Base-by-base conservation (phyloP, 2,888 invertebrate genomes). In the Tenthredo notha region DNA sequence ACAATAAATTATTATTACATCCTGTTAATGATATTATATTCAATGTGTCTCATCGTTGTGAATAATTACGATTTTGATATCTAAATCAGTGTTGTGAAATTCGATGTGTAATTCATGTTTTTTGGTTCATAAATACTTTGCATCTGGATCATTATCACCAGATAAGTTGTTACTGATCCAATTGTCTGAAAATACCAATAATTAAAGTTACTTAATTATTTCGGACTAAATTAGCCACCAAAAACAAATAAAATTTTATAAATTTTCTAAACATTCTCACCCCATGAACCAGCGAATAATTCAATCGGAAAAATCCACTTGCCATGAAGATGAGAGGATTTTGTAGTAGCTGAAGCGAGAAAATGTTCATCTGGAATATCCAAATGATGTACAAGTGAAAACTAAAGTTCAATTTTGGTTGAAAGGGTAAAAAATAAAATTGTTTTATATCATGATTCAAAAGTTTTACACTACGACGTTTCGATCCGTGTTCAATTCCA, bases 261-360 rank as follows among this genome's bases (percentile, higher is more conserved):
- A n/a, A 3, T 37, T 40, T 18, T 72, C n/a, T 3, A n/a, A 29
- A n/a, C 12, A 50, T 25, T n/a, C 50, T 43, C 12, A 75, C 75
- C 75, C 25, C 43, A 18, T n/a, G 75, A 47, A 75, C 2, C 4
- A 75, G 50, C 7, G 25, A 21, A 25, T 75, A 29, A 84, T 91
- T 89, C 29, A 92, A 65, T n/a, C 87, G 84, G 65, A 91, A 90
- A 61, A 90, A 90, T 25, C 91, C 91, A 43, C 85, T 87, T 1
- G 91, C 91, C 0, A 90, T 91, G 65, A 91, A 92, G 5, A 84
- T 80, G 50, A 92, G 72, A 2, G 90, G 89, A 40, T 89, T 89
- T 40, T 92, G 91, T 5, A 91, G 88, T 80, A 92, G 40, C 58
- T 91, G 92, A 0, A 91, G 72, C 25, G 88, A 89, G 47, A 92